Evolutionary conservation across 2,113 vertebrate genomes (phyloP), one percentile per base, ranked within the genome.

Genomic region (Lagopus leucura): DNA sequence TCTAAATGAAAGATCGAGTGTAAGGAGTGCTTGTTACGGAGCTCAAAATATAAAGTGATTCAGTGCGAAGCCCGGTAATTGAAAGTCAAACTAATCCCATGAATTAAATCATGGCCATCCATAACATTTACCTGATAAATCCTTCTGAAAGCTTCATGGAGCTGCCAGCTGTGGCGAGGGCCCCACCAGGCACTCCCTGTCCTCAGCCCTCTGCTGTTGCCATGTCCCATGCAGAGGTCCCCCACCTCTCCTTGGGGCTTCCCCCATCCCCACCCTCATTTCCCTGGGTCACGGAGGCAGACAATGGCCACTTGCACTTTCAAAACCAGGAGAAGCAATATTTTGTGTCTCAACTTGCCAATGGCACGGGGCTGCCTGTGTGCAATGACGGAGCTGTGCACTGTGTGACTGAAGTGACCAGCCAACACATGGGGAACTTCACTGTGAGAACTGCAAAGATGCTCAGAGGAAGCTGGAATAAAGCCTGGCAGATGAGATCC

Each of bases 21-120:
- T 97, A 97, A 93, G 96, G 84, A 98, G 95, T 97, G 95, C 95
- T 89, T 96, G 94, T 98, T 98, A 96, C 97, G 96, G 93, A 96
- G 96, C 97, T 97, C 95, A 94, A 97, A 97, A 97, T 93, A 97
- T 86, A 97, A 98, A 98, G 97, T 98, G 98, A 98, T 97, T 97
- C 97, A 97, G 94, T 96, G 97, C 97, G 98, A 98, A 97, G 95
- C 97, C 90, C 40, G 52, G 97, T 98, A 98, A 98, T 98, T 98
- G 97, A 97, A 98, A 98, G 98, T 98, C 98, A 98, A 98, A 98
- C 97, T 97, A 98, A 98, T 97, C 96, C 94, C 97, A 96, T 97
- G 97, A 98, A 98, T 98, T 98, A 98, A 98, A 98, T 98, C 96
- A 97, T 94, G 96, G 94, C 95, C 89, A 98, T 98, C 98, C 94